Evolutionary conservation across 2,797 vertebrate genomes (phyloP).

Genomic region (Scolopax bukidnonensis): DNA sequence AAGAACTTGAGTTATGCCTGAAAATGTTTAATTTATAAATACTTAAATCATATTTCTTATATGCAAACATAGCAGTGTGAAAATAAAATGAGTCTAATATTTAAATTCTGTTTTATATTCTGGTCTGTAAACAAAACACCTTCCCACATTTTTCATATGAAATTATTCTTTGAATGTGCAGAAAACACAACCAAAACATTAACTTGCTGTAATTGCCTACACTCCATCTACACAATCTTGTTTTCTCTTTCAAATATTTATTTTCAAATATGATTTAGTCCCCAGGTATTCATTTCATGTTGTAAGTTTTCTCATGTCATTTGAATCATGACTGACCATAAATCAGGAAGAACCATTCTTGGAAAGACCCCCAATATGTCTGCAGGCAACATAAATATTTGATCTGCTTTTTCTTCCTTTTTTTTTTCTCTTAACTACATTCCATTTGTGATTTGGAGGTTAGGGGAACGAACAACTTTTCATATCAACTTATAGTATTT

Average conservation of each 20-base stretch:
- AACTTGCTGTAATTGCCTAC: neutral
- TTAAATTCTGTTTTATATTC: neutral
- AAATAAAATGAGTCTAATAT: neutral
- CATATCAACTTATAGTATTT: neutral
- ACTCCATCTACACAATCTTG: neutral
- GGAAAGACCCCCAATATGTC: conserved; percentile 21
- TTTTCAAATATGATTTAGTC: neutral
- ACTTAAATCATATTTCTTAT: neutral
- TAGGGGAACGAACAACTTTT: neutral
- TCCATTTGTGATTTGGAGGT: neutral
- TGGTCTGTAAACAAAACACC: neutral
- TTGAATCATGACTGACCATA: neutral
- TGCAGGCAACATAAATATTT: conserved; percentile 72
- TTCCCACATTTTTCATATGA: neutral
- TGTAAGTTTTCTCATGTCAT: conserved; percentile 15
- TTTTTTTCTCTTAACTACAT: neutral
- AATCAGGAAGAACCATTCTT: conserved; percentile 20
- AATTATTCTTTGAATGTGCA: neutral
- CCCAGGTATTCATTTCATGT: neutral
- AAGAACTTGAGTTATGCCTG: neutral
- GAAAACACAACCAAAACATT: neutral
- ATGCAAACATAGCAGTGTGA: neutral
- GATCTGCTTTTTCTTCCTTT: neutral
- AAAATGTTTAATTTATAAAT: neutral
- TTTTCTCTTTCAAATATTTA: neutral